These are phyloP conservation scores for Meda fulgida DNA, from an alignment of 2,797 vertebrate species.

Conservation along the genomic window DNA sequence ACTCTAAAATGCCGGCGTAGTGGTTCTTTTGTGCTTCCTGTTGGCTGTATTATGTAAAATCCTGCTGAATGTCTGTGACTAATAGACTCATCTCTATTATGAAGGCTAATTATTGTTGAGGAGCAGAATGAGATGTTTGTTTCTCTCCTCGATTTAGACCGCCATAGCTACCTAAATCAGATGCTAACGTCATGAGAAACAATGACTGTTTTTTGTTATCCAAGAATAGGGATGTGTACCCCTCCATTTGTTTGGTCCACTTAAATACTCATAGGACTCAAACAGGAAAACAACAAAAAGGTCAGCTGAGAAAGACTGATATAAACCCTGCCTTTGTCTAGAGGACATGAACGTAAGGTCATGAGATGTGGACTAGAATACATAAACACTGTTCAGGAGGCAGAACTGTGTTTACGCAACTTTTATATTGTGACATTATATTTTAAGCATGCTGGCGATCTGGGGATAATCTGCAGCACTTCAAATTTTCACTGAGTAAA, in stretches of 20 bases:
- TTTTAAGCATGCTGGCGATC: neutral
- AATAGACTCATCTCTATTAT: conserved; percentile 56
- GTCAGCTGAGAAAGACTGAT: conserved; percentile 56
- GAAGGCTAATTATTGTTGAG: conserved; percentile 60
- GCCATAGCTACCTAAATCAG: conserved; percentile 50
- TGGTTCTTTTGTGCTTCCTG: conserved; percentile 18
- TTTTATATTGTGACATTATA: neutral
- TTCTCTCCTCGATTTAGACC: conserved; percentile 50
- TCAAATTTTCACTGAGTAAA: neutral
- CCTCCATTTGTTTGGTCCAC: conserved; percentile 34
- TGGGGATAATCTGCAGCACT: neutral
- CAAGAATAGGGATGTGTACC: conserved; percentile 33
- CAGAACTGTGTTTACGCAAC: conserved; percentile 28
- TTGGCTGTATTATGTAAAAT: conserved; percentile 38
- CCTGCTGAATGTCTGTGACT: conserved; percentile 33
- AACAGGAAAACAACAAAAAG: conserved; percentile 51
- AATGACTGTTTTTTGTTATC: conserved; percentile 37
- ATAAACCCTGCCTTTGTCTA: conserved; percentile 57
- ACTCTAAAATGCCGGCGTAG: neutral
- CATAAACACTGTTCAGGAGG: conserved; percentile 21
- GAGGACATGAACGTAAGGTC: conserved; percentile 54
- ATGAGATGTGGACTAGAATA: conserved; percentile 57
- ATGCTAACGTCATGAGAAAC: conserved; percentile 32
- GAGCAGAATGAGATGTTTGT: conserved; percentile 63
- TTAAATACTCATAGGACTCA: conserved; percentile 48